Conservation (phyloP, 2,888 invertebrate genomes). For the Nomada fucata region DNA sequence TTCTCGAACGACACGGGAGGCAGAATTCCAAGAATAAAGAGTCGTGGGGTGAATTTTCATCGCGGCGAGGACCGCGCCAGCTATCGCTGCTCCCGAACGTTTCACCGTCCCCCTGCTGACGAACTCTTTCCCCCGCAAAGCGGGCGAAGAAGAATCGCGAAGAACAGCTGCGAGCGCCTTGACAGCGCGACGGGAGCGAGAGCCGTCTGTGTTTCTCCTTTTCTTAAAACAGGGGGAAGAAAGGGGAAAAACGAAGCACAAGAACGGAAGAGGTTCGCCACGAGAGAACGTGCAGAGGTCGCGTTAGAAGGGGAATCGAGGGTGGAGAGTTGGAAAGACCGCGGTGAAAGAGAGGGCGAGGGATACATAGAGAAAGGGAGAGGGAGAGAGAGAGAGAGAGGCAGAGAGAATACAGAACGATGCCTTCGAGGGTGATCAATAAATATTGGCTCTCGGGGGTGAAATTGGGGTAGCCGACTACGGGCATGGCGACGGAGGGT, state of each 20-base stretch:
- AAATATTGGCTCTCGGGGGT: slow-evolving; percentile 83
- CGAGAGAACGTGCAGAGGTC: slow-evolving; percentile 54
- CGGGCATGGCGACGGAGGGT: slow-evolving; percentile 61
- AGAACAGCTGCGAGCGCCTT: slow-evolving; percentile 69
- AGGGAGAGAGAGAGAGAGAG: slow-evolving; percentile 32
- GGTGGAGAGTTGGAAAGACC: not conserved
- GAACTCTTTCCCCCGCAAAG: slow-evolving; percentile 35
- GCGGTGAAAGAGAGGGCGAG: not conserved
- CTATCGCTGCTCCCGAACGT: slow-evolving; percentile 11
- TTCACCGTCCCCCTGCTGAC: slow-evolving; percentile 18
- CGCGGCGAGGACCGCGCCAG: slow-evolving; percentile 39
- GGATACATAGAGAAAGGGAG: slow-evolving; percentile 31
- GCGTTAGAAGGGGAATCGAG: not conserved
- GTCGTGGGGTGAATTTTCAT: slow-evolving; percentile 78
- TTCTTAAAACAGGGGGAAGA: slow-evolving; percentile 58
- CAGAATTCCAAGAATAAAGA: slow-evolving; percentile 76
- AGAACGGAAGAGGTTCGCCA: slow-evolving; percentile 38
- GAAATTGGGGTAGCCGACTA: slow-evolving; percentile 76
- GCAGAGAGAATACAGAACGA: slow-evolving; percentile 74
- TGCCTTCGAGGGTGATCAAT: slow-evolving; percentile 83
- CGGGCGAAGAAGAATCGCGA: slow-evolving; percentile 54
- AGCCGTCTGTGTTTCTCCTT: slow-evolving; percentile 56
- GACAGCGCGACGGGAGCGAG: slow-evolving; percentile 46
- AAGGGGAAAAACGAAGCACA: not conserved
- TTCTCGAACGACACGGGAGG: slow-evolving; percentile 60